Evolutionary conservation across 2,113 vertebrate species (phyloP), one percentile per base, ranked within the genome.

Genomic region (Dipodomys spectabilis): DNA sequence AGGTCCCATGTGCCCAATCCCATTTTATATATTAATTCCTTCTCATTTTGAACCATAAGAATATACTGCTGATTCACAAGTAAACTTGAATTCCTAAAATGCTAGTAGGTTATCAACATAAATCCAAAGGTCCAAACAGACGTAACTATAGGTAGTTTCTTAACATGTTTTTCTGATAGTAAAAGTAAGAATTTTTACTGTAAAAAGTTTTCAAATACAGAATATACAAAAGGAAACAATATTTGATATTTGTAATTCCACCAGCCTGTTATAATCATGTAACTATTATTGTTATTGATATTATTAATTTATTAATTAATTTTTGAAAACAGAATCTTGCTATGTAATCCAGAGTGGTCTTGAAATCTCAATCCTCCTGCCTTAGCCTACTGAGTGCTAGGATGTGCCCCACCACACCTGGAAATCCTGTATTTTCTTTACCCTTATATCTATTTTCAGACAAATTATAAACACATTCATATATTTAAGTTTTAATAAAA

Each of bases 151-250:
- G 67, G 3, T 20, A 86, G 18, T 25, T 88, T 85, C 68, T 81
- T 83, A 64, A 77, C 20, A 45, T 49, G 35, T 39, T 93, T 53
- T 72, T 57, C 45, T 94, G 73, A 82, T 65, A 78, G 18, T 88
- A 69, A 82, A 95, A 82, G 65, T 89, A 49, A 81, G 84, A 20
- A 49, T 20, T 16, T 71, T 82, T 65, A 71, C n/a, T 88, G n/a
- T 62, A 68, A 81, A 88, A 30, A 9, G 11, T 85, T 92, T 88
- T 88, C 9, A 32, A 74, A 64, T 45, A 78, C n/a, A 81, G 8
- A 91, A 18, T 88, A 28, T 75, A 12, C 71, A 90, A 93, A 62
- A 83, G 12, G 27, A 91, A 89, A 91, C 65, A 12, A 60, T 84
- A 68, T 49, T 9, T 11, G 12, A 49, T 49, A 49, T 49, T 49